phyloP scores from a whole-genome alignment of 2,888 invertebrate genomes.

The Eurytoma adleriae region DNA sequence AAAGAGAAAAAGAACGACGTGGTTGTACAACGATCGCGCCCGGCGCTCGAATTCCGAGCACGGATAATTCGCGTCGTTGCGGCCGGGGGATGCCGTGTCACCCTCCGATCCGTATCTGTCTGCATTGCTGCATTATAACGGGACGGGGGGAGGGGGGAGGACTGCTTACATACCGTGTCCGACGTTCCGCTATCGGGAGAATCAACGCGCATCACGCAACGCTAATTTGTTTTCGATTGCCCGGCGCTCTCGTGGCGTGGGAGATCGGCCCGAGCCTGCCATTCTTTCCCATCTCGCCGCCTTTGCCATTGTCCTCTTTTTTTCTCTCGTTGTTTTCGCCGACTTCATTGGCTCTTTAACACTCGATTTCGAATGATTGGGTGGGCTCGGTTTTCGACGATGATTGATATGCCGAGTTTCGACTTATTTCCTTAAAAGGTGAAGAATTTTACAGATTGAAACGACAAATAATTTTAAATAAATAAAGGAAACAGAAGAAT shows the following conservation, averaged over 20 bases:
- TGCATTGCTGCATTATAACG: background rate
- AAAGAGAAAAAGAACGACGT: background rate
- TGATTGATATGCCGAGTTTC: background rate
- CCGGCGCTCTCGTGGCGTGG: constrained; percentile 70
- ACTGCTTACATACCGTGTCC: constrained; percentile 63
- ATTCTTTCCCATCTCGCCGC: background rate
- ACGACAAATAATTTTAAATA: too few species aligned
- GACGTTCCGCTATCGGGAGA: constrained; percentile 73
- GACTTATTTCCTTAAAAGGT: too few species aligned
- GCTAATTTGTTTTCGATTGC: constrained; percentile 76
- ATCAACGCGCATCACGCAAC: constrained; percentile 76
- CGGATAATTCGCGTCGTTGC: constrained; percentile 18
- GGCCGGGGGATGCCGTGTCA: constrained; percentile 48
- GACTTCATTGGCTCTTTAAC: constrained; percentile 24
- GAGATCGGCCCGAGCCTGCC: constrained; percentile 64
- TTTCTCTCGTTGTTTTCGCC: constrained; percentile 4
- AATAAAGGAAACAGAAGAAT: too few species aligned
- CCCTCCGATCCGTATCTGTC: constrained; percentile 44
- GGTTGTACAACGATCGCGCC: background rate
- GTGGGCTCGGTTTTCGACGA: background rate
- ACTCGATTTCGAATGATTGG: background rate
- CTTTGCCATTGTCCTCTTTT: background rate
- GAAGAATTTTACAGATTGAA: too few species aligned
- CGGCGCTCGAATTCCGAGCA: constrained; percentile 3
- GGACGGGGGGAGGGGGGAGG: too few species aligned